Percentiles rank a stretch among this genome's conserved stretches.
Evolutionary conservation across 2,888 invertebrate genomes (phyloP).

Genomic region (Drosophila leonis): DNA sequence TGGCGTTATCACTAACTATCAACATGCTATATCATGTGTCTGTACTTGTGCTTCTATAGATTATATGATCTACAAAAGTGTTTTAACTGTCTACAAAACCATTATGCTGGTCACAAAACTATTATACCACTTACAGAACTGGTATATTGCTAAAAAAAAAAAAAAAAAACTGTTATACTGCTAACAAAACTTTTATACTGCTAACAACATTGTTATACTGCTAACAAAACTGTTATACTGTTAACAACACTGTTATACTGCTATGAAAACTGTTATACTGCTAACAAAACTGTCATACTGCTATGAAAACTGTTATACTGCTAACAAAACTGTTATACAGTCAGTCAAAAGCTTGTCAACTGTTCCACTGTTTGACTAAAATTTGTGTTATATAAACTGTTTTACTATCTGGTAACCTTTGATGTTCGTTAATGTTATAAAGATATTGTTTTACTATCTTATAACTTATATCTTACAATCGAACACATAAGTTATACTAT

Average conservation of each 20-base stretch:
- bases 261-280: neutral
- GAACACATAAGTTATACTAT: neutral
- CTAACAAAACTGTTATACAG: neutral
- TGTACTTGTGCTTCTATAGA: neutral
- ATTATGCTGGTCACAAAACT: too few species aligned
- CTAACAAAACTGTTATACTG: neutral
- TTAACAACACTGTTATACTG: neutral
- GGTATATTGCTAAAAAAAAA: too few species aligned
- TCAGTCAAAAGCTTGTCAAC: neutral
- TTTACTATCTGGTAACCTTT: neutral
- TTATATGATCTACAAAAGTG: too few species aligned
- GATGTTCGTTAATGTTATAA: neutral
- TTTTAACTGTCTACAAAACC: too few species aligned
- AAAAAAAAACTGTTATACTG: conserved; percentile 1
- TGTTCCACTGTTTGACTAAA: neutral
- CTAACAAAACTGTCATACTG: neutral
- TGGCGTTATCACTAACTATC: neutral
- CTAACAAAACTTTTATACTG: neutral
- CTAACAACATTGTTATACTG: neutral
- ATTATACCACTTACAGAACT: too few species aligned
- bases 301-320: neutral
- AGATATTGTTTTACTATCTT: neutral
- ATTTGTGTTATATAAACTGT: neutral
- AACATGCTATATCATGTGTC: neutral
- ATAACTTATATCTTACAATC: too few species aligned